phyloP scores from a whole-genome alignment of 1,140 invertebrate species.

The Scylla paramamosain region DNA sequence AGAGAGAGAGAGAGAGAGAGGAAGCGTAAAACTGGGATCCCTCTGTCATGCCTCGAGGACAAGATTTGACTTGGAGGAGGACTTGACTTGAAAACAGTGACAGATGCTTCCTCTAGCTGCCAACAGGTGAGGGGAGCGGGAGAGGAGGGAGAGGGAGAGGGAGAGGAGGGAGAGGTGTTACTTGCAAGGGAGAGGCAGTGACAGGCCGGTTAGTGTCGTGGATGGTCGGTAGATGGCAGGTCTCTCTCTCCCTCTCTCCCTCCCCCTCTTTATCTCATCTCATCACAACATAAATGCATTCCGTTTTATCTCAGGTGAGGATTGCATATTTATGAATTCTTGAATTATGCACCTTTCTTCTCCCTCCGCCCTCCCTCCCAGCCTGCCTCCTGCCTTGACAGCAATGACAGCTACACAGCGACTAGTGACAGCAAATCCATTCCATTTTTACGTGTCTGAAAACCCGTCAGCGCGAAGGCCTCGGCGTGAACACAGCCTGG shows the following conservation, averaged over 20 bases:
- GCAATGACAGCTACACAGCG: not conserved
- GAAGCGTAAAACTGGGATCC: not conserved
- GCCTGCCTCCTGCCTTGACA: not conserved
- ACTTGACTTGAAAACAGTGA: not conserved
- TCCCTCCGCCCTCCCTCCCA: not conserved
- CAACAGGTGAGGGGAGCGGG: not conserved
- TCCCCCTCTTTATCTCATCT: not conserved
- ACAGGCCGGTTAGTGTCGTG: not conserved
- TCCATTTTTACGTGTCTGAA: not conserved
- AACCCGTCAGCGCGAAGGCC: not conserved
- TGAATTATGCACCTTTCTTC: not conserved
- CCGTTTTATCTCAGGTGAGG: not conserved
- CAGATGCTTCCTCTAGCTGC: not conserved
- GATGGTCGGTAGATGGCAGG: not conserved
- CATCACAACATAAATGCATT: not conserved
- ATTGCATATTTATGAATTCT: not conserved
- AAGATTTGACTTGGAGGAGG: not conserved
- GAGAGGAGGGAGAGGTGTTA: not conserved
- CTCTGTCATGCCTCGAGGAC: not conserved
- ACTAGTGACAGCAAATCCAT: slow-evolving; percentile 18
- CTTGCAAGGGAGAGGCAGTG: not conserved
- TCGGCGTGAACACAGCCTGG: not conserved
- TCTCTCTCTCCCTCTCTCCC: not conserved
- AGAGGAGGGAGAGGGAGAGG: not conserved
- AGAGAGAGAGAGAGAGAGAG: slow-evolving; percentile 49